These are phyloP conservation scores for Apogon talboti DNA, from an alignment of 2,797 vertebrate species.

Conservation along the genomic window DNA sequence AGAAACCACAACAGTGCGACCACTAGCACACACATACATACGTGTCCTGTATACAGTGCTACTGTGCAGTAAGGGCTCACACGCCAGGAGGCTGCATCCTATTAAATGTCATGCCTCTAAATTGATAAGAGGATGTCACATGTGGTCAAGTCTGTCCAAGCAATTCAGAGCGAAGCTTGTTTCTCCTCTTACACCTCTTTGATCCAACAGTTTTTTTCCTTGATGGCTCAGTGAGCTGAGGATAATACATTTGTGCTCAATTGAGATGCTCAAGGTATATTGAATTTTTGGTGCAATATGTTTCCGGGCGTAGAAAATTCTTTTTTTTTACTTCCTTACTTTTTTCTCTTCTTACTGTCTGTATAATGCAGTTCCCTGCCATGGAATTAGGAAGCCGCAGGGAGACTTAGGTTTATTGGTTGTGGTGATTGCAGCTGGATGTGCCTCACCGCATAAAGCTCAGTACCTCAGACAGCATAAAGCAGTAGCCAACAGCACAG, in stretches of 20 bases:
- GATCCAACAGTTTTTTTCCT: slow-evolving; percentile 26
- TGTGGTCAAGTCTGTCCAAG: slow-evolving; percentile 43
- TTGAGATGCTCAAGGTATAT: slow-evolving; percentile 24
- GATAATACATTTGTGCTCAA: slow-evolving; percentile 28
- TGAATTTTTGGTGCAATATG: slow-evolving; percentile 45
- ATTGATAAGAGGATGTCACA: slow-evolving; percentile 51
- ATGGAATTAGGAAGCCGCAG: slow-evolving; percentile 32
- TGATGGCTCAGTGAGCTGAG: slow-evolving; percentile 27
- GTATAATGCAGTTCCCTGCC: slow-evolving; percentile 24
- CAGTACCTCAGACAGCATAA: slow-evolving; percentile 63
- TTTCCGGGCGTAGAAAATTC: slow-evolving; percentile 23
- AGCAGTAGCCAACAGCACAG: slow-evolving; percentile 66
- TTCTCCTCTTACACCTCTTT: slow-evolving; percentile 19
- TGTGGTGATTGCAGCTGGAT: slow-evolving; percentile 72
- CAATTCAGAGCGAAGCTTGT: slow-evolving; percentile 12
- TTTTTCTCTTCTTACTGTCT: slow-evolving; percentile 27
- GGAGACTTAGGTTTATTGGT: slow-evolving; percentile 60
- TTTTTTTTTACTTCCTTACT: no score
- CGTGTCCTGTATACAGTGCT: background rate
- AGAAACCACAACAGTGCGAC: slow-evolving; percentile 25
- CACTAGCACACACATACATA: slow-evolving; percentile 5
- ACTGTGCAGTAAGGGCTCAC: slow-evolving; percentile 33
- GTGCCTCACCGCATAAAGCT: slow-evolving; percentile 74
- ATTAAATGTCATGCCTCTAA: slow-evolving; percentile 62
- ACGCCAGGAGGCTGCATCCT: slow-evolving; percentile 37